Percentiles rank a stretch among this genome's conserved stretches.
Evolutionary conservation across 2,113 vertebrate genomes (phyloP).

Genomic region (Tiliqua scincoides): DNA sequence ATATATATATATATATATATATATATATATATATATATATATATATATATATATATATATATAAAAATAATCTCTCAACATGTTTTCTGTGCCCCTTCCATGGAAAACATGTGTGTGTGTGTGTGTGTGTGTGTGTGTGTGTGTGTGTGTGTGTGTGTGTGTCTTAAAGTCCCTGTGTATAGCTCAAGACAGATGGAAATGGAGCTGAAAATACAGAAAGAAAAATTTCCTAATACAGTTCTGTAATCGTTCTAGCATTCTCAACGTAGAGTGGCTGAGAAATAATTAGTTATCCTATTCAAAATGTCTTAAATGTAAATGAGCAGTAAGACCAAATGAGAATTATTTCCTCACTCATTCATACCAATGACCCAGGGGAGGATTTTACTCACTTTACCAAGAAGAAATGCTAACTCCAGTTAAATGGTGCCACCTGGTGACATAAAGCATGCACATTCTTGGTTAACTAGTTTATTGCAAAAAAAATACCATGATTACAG

Average conservation of each 20-base stretch:
- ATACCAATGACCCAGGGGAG: constrained; percentile 29
- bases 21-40: not conserved
- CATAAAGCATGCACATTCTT: constrained; percentile 56
- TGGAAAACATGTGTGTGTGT: no score
- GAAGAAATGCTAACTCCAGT: constrained; percentile 67
- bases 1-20: not conserved
- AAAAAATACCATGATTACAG: not conserved
- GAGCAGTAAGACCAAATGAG: constrained; percentile 48
- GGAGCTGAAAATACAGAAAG: not conserved
- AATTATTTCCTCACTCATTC: constrained; percentile 35
- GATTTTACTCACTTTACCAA: not conserved
- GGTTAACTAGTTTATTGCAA: not conserved
- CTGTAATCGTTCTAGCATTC: not conserved
- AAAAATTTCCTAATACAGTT: constrained; percentile 12
- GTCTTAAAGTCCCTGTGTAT: not conserved
- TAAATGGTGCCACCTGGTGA: constrained; percentile 83
- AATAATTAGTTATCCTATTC: constrained; percentile 2
- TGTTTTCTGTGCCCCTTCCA: no score
- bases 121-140: no score
- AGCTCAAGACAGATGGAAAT: not conserved
- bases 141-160: no score
- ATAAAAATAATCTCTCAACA: not conserved
- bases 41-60: not conserved
- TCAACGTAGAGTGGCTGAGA: not conserved
- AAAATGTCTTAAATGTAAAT: constrained; percentile 1